A percentile compares a stretch with the other conserved stretches of the same genome.
phyloP scores from a whole-genome alignment of 2,888 invertebrate genomes.

The Leistus spinibarbis region DNA sequence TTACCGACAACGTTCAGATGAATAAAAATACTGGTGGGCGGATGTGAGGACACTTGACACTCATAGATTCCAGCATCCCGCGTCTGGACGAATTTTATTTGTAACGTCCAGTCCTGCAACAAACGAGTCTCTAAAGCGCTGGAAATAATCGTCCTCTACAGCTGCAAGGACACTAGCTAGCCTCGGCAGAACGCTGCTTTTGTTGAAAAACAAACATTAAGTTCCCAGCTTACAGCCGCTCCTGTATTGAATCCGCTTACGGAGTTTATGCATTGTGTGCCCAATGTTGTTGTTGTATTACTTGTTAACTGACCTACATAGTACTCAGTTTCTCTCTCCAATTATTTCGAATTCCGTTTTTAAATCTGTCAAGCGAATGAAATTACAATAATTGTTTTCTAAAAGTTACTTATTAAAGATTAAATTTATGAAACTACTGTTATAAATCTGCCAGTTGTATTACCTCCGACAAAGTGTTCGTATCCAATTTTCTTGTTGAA shows the following conservation, averaged over 20 bases:
- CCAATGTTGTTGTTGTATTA: too few relatives aligned
- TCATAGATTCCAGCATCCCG: conserved; percentile 87
- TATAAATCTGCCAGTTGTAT: neutral
- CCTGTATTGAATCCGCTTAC: neutral
- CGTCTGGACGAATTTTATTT: conserved; percentile 86
- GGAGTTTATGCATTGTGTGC: neutral
- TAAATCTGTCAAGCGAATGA: too few relatives aligned
- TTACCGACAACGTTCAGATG: conserved; percentile 86
- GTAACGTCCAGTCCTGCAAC: conserved; percentile 85
- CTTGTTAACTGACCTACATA: neutral
- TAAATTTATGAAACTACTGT: too few relatives aligned
- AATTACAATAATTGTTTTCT: too few relatives aligned
- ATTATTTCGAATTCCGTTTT: too few relatives aligned
- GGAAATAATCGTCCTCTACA: neutral
- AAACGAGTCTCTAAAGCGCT: conserved; percentile 39
- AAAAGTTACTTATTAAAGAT: too few relatives aligned
- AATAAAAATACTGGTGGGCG: conserved; percentile 87
- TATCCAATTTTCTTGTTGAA: neutral
- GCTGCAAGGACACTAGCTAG: neutral
- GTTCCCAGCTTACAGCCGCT: neutral
- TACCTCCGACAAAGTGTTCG: neutral
- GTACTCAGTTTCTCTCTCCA: neutral
- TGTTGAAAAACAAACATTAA: neutral
- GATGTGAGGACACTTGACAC: conserved; percentile 91
- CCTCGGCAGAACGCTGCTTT: neutral